A percentile compares a stretch with the other conserved stretches of the same genome.
Evolutionary conservation across 2,888 invertebrate genomes (phyloP).

Genomic region (Sphinx pinastri): DNA sequence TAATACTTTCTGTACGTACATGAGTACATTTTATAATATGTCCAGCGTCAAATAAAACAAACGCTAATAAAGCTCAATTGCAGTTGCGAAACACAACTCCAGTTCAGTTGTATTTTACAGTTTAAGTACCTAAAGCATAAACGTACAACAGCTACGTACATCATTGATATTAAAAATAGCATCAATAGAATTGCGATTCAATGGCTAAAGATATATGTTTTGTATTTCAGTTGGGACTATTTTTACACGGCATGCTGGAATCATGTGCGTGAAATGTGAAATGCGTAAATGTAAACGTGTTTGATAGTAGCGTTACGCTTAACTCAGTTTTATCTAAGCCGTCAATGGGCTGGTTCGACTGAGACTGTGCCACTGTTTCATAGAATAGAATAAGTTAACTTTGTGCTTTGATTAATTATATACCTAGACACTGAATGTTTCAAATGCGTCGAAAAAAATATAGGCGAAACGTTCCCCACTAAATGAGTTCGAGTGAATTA

Average conservation of each 20-base stretch:
- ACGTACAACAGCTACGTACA: constrained; percentile 7
- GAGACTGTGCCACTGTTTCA: no score
- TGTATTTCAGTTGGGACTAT: constrained; percentile 5
- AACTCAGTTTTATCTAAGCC: no score
- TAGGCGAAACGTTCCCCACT: no score
- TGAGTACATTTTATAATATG: constrained; percentile 1
- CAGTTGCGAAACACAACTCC: constrained; percentile 17
- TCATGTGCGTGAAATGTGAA: not conserved
- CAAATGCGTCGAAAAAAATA: no score
- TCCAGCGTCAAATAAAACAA: constrained; percentile 11
- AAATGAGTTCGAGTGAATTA: no score
- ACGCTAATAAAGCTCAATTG: constrained; percentile 19
- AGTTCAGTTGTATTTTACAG: constrained; percentile 10
- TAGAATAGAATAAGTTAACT: no score
- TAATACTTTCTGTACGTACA: not conserved
- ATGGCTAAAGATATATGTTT: constrained; percentile 19
- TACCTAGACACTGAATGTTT: no score
- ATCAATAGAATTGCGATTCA: constrained; percentile 15
- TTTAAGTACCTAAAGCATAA: constrained; percentile 9
- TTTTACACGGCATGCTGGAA: constrained; percentile 14
- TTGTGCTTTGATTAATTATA: no score
- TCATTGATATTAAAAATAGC: constrained; percentile 21
- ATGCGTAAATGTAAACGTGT: constrained; percentile 1
- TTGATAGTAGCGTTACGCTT: not conserved
- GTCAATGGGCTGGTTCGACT: no score